phyloP scores from a whole-genome alignment of 92 coral and sea anemone species.

The Parazoanthus darwini region DNA sequence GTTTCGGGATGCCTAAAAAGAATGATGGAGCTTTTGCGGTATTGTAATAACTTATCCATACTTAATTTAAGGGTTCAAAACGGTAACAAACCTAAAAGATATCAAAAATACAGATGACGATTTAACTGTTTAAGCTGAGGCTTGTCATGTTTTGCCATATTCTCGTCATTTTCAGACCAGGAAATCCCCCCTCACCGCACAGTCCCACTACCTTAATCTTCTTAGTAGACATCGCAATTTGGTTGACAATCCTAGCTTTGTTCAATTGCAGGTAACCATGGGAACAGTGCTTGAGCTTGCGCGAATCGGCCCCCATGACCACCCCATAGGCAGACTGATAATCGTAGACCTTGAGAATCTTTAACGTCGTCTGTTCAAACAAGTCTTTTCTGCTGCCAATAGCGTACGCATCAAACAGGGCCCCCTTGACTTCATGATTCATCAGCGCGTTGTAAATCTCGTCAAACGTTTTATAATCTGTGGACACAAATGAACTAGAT shows the following conservation, averaged over 20 bases:
- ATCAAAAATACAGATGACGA: too few species aligned
- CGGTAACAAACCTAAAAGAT: too few species aligned
- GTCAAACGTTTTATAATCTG: slow-evolving; percentile 31
- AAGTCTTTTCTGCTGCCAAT: slow-evolving; percentile 40
- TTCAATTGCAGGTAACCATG: slow-evolving; percentile 20
- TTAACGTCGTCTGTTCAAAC: slow-evolving; percentile 16
- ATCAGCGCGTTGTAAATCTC: slow-evolving; percentile 25
- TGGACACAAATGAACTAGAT: background rate
- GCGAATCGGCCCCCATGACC: slow-evolving; percentile 34
- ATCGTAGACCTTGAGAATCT: slow-evolving; percentile 27
- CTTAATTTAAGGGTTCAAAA: too few species aligned
- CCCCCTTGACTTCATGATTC: slow-evolving; percentile 31
- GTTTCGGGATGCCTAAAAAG: too few species aligned
- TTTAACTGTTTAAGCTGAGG: too few species aligned
- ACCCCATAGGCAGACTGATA: slow-evolving; percentile 20
- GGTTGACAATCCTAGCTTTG: slow-evolving; percentile 2
- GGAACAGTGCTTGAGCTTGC: slow-evolving; percentile 29
- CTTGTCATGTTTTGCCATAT: too few species aligned
- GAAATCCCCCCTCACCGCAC: too few species aligned
- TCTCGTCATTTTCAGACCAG: too few species aligned
- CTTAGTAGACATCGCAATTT: background rate
- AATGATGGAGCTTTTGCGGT: too few species aligned
- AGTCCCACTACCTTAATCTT: slow-evolving; percentile 12
- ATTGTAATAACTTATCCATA: too few species aligned
- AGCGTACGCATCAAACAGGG: slow-evolving; percentile 29